These are phyloP conservation scores for Sarcophaga bullata DNA, from an alignment of 1,140 invertebrate genomes.

Conservation along the genomic window DNA sequence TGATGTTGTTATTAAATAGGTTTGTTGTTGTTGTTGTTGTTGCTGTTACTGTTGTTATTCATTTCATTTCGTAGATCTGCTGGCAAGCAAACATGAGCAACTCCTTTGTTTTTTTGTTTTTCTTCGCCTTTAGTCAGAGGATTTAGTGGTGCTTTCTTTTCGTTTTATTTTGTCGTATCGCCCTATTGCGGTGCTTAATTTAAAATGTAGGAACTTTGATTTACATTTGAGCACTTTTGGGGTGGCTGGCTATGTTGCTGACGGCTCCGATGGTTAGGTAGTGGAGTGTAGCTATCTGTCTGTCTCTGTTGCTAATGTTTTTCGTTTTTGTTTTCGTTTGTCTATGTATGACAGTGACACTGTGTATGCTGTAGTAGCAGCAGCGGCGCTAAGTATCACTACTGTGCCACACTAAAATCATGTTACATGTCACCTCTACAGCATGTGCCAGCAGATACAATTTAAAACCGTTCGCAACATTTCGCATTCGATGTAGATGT, in stretches of 20 bases:
- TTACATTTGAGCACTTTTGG: conserved; percentile 20
- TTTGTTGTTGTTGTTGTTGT: background rate
- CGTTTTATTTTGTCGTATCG: background rate
- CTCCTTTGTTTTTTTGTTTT: no score
- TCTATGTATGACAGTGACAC: conserved; percentile 14
- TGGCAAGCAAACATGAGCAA: no score
- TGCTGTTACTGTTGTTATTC: no score
- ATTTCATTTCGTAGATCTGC: no score
- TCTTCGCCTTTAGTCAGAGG: no score
- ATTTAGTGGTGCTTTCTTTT: background rate
- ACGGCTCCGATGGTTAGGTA: background rate
- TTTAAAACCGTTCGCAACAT: conserved; percentile 36
- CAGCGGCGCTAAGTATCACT: conserved; percentile 26
- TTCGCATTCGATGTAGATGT: background rate
- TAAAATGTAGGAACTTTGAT: conserved; percentile 25
- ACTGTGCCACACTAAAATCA: conserved; percentile 31
- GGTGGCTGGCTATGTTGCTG: background rate
- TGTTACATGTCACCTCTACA: conserved; percentile 33
- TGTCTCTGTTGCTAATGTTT: no score
- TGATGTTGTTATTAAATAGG: background rate
- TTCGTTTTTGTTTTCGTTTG: no score
- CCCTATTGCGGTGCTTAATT: conserved; percentile 13
- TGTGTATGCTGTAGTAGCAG: conserved; percentile 2
- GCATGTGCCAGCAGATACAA: conserved; percentile 5
- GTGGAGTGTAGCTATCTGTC: no score